Evolutionary conservation across 2,113 vertebrate genomes (phyloP), one percentile per base, ranked within the genome.

Genomic region (Microcebus ravelobensis): DNA sequence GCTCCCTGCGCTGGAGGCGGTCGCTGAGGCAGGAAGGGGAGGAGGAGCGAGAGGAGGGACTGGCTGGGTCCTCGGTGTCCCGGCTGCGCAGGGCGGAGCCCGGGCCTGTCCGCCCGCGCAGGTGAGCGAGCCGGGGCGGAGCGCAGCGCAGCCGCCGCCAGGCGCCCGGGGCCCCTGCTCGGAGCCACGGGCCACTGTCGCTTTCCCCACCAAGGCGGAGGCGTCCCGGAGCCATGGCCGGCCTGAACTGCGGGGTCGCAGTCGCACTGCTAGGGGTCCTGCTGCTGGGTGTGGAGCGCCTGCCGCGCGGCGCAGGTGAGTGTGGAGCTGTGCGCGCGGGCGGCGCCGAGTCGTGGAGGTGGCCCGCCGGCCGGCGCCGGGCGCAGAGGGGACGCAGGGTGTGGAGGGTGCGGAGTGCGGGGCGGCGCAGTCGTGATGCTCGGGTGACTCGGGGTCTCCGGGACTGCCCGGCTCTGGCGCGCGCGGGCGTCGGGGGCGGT

Each of bases 191-290:
- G 73, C 29, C 57, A 14, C 61, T 20, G 57, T 42, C 59, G 70
- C 27, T 45, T 68, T 57, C 57, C 80, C 74, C 52, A 18, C 65
- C 25, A 61, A 95, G 84, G 87, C 94, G 31, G 20, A 77, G 86
- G 91, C 68, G 87, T 59, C 86, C 70, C 12, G 34, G 18, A 97
- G 84, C 79, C 91, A 98, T 98, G 98, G 96, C 85, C 79, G 12
- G 93, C 81, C 61, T 21, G 67, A n/a, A 13, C 45, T 27, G 42
- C 81, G 25, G 82, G 94, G 68, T 77, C 52, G 1, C 85, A 0
- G 4, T 63, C 36, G n/a, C 89, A 0, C 88, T 96, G 91, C 91
- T 98, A 63, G 85, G 92, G 42, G 29, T 48, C 50, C 89, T 97
- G 29, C 68, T 96, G 73, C 96, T 97, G 79, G 67, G 36, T 15